A percentile compares a stretch with the other conserved stretches of the same genome.
These are phyloP conservation scores for Cryptophagus acutangulus DNA, from an alignment of 2,888 invertebrate species.

Conservation along the genomic window DNA sequence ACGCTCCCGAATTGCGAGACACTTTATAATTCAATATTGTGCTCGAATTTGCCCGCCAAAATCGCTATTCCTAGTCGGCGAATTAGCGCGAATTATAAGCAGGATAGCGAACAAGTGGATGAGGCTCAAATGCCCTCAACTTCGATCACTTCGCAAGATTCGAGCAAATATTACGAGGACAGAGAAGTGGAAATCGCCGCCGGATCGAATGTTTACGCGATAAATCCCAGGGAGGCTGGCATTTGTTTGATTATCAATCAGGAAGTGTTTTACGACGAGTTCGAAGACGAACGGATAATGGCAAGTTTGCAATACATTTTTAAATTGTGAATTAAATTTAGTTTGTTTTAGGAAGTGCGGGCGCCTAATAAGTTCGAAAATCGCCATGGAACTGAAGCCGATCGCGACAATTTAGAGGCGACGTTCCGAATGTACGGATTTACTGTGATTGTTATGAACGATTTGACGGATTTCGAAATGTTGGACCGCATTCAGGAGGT, in stretches of 20 bases:
- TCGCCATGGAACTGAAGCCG: conserved; percentile 44
- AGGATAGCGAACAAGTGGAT: too few relatives aligned
- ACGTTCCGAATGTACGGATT: conserved; percentile 46
- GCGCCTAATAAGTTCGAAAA: conserved; percentile 33
- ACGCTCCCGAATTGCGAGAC: conserved; percentile 28
- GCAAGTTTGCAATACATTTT: background rate
- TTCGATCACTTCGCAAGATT: too few relatives aligned
- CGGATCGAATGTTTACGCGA: too few relatives aligned
- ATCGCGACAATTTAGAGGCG: conserved; percentile 36
- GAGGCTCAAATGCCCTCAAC: too few relatives aligned
- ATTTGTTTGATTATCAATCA: conserved; percentile 48
- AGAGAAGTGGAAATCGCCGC: too few relatives aligned
- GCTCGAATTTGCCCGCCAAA: background rate
- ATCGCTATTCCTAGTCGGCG: too few relatives aligned
- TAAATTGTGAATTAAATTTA: too few relatives aligned
- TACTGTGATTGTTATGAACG: conserved; percentile 30
- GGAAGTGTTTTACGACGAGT: conserved; percentile 38
- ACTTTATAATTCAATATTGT: conserved; percentile 12
- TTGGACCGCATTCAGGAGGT: conserved; percentile 28
- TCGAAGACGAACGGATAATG: conserved; percentile 11
- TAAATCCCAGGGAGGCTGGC: conserved; percentile 32
- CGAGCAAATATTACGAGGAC: too few relatives aligned
- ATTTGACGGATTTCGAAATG: conserved; percentile 39
- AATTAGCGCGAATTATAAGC: too few relatives aligned
- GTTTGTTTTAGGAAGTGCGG: background rate